Conservation (phyloP, 2,113 vertebrate genomes). For the Phocoena phocoena region DNA sequence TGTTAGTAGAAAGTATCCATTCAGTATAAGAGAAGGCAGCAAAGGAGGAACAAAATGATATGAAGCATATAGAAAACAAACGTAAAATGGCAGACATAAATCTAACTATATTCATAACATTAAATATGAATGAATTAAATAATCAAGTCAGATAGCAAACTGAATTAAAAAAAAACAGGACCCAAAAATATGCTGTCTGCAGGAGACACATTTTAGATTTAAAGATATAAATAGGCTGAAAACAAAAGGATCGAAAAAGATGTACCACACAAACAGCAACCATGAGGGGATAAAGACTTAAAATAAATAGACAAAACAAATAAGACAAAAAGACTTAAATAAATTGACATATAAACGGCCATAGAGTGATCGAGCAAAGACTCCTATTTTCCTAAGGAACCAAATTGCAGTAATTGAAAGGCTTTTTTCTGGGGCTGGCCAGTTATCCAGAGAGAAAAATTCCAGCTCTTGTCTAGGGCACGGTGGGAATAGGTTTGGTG, state of each 20-base stretch:
- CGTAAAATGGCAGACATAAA: background rate
- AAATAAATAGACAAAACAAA: background rate
- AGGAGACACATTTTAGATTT: background rate
- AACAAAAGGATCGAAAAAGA: background rate
- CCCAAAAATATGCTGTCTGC: background rate
- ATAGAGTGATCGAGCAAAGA: background rate
- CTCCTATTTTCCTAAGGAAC: background rate
- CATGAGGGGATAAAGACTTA: background rate
- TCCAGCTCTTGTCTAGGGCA: background rate
- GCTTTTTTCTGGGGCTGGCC: background rate
- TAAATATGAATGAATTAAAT: background rate
- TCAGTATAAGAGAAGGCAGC: background rate
- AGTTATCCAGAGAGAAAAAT: background rate
- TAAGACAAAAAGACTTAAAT: background rate
- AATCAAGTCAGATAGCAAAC: background rate
- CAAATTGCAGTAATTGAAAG: background rate
- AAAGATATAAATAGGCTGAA: background rate
- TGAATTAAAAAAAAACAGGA: background rate
- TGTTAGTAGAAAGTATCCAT: background rate
- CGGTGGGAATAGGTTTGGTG: background rate
- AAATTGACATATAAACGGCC: background rate
- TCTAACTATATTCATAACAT: background rate
- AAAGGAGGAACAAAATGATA: background rate
- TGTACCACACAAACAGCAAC: background rate
- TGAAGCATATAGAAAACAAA: background rate